Percentiles rank a stretch among this genome's conserved stretches.
Conservation (phyloP, 2,888 invertebrate genomes). For the Cheiracanthium punctorium region DNA sequence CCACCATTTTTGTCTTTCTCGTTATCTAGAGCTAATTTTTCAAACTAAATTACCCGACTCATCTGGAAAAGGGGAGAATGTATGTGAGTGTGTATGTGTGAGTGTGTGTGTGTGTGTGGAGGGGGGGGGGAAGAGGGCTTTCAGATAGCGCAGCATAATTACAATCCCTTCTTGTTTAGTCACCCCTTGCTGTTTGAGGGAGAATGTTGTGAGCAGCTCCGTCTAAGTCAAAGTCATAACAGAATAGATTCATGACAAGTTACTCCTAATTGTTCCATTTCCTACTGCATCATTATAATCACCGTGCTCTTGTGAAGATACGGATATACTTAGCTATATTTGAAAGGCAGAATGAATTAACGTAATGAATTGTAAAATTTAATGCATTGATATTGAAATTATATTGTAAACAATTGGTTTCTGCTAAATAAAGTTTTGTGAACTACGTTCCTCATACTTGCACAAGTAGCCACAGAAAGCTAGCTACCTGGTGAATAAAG, state of each 20-base stretch:
- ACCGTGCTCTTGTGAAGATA: not conserved
- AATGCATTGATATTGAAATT: not conserved
- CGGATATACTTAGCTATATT: not conserved
- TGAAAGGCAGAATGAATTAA: not conserved
- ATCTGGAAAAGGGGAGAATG: conserved; percentile 16
- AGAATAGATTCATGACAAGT: conserved; percentile 9
- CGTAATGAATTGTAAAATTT: not conserved
- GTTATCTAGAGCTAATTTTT: conserved; percentile 32
- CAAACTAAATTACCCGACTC: conserved; percentile 37
- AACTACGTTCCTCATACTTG: no score
- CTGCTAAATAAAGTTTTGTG: no score
- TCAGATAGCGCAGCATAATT: conserved; percentile 28
- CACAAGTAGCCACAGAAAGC: no score
- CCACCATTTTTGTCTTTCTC: conserved; percentile 24
- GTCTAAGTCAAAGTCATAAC: conserved; percentile 15
- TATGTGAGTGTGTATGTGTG: no score
- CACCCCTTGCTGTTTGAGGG: not conserved
- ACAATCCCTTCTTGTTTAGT: conserved; percentile 26
- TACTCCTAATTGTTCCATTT: conserved; percentile 15
- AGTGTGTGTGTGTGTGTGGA: no score
- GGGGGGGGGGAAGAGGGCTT: conserved; percentile 4
- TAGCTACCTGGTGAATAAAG: no score
- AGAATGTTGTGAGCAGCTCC: not conserved
- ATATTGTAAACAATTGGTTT: no score
- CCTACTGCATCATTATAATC: not conserved